Evolutionary conservation across 2,797 vertebrate genomes (phyloP), one percentile per base, ranked within the genome.

Genomic region (Valencia hispanica): DNA sequence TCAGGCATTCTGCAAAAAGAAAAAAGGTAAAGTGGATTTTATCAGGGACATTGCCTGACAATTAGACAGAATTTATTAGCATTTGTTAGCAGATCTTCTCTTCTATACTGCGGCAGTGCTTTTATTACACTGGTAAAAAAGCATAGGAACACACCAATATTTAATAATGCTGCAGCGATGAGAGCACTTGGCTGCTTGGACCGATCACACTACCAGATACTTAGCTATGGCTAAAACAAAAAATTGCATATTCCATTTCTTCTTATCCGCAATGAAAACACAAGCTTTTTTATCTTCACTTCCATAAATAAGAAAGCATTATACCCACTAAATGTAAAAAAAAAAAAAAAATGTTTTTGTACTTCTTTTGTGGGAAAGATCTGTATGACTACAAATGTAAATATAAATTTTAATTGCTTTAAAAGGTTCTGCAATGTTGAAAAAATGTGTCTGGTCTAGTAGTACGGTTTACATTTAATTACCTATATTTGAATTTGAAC

Each of bases 1-100:
- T 97, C 97, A 43, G 98, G 98, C 97, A 99, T 99, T 88, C 98
- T 99, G 86, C 32, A 75, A 39, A 53, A 78, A 82, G 76, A 14
- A 86, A 85, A 89, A 72, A 70, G 6, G 5, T 15, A 81, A 50
- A 45, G 45, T n/a, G 0, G 18, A 39, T 68, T 6, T 68, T 15
- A 41, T 43, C 65, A 43, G 2, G 25, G 63, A 66, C n/a, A 41
- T 12, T 66, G 25, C 27, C 22, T 68, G 39, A 68, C 22, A 68
- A 6, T 39, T 10, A 65, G 61, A 14, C 1, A 39, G 0, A 25
- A 39, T 65, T 39, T 65, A 39, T 1, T 4, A 51, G 22, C 50
- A 51, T 51, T 15, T 22, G 20, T 22, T 22, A 22, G 50, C 50
- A 25, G 18, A 65, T 39, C 1, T 65, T 25, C 20, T 12, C 34